Evolutionary conservation across 2,797 vertebrate genomes (phyloP).

Genomic region (Anabacerthia variegaticeps): DNA sequence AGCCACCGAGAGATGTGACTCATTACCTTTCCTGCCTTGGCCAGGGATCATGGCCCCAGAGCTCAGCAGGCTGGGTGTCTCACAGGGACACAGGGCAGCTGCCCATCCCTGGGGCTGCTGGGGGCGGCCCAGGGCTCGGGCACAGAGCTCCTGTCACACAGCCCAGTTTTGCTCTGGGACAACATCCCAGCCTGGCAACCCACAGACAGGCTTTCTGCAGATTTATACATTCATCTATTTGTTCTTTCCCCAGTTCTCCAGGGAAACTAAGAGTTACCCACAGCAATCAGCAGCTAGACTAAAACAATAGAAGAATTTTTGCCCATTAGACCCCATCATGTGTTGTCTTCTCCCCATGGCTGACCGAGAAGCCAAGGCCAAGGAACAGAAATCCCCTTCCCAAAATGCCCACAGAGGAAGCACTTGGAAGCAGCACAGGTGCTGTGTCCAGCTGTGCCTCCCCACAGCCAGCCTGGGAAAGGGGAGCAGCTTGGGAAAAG

Average conservation of each 20-base stretch:
- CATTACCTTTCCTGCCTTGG: neutral
- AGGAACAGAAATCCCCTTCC: neutral
- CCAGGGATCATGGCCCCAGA: neutral
- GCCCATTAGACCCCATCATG: neutral
- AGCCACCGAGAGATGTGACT: neutral
- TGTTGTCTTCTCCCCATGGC: neutral
- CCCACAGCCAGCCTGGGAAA: neutral
- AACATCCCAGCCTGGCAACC: neutral
- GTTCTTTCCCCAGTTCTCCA: neutral
- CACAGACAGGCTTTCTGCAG: neutral
- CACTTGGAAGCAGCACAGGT: neutral
- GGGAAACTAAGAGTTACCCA: neutral
- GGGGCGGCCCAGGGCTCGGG: rapidly evolving
- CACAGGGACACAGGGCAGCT: neutral
- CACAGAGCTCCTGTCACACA: neutral
- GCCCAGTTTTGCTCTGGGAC: neutral
- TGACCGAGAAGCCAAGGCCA: neutral
- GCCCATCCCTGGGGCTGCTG: neutral
- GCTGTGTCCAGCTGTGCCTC: neutral
- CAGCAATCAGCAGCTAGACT: neutral
- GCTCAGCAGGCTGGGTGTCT: neutral
- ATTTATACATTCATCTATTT: neutral
- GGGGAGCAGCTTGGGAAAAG: neutral
- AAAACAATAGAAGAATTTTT: neutral
- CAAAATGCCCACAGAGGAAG: neutral